Conservation (phyloP, 1,140 invertebrate species). For the Phymorhynchus buccinoides region DNA sequence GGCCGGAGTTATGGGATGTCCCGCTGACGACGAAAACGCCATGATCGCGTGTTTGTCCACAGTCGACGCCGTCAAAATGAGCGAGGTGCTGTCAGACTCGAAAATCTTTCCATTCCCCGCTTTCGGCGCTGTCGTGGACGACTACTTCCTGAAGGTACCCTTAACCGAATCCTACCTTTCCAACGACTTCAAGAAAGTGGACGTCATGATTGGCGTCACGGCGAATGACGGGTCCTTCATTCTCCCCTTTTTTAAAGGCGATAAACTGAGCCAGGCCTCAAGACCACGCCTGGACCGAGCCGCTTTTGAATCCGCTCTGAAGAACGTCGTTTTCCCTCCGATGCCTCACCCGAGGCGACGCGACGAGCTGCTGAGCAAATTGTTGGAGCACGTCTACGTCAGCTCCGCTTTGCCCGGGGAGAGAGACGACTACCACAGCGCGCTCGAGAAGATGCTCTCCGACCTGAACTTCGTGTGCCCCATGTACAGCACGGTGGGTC, state of each 20-base stretch:
- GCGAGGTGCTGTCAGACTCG: slow-evolving; percentile 79
- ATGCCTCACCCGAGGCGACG: background rate
- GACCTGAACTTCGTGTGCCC: slow-evolving; percentile 60
- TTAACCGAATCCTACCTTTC: slow-evolving; percentile 33
- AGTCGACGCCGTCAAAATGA: slow-evolving; percentile 81
- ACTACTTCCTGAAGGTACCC: slow-evolving; percentile 14
- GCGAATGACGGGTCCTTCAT: slow-evolving; percentile 81
- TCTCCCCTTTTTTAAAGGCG: slow-evolving; percentile 39
- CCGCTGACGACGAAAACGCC: slow-evolving; percentile 80
- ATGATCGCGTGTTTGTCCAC: slow-evolving; percentile 82
- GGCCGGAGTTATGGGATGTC: slow-evolving; percentile 76
- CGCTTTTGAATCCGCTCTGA: background rate
- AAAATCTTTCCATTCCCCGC: slow-evolving; percentile 77
- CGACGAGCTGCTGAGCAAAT: background rate
- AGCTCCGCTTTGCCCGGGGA: background rate
- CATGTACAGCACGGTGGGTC: slow-evolving; percentile 40
- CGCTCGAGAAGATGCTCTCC: slow-evolving; percentile 52
- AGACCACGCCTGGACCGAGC: background rate
- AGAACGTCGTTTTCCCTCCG: background rate
- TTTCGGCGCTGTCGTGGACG: slow-evolving; percentile 23
- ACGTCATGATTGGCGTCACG: slow-evolving; percentile 86
- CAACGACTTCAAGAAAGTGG: background rate
- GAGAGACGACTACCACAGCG: slow-evolving; percentile 38
- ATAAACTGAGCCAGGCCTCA: background rate
- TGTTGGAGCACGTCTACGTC: slow-evolving; percentile 38